Percentiles rank a stretch among this genome's conserved stretches.
These are phyloP conservation scores for Harpegnathos saltator DNA, from an alignment of 1,140 invertebrate genomes.

Conservation along the genomic window DNA sequence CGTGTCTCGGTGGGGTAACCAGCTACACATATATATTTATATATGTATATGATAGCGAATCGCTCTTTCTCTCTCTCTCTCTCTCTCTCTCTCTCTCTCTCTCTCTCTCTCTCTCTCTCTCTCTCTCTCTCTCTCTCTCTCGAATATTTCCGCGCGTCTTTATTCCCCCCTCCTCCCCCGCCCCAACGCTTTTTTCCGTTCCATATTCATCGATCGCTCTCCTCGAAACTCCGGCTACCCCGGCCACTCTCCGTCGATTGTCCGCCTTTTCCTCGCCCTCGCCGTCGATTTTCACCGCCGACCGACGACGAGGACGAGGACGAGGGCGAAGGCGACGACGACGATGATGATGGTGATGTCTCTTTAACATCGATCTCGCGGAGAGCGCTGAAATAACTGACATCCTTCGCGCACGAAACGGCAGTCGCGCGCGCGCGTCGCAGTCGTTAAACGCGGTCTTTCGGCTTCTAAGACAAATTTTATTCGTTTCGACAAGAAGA, in stretches of 20 bases:
- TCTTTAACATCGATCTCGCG: slow-evolving; percentile 53
- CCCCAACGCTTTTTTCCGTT: slow-evolving; percentile 19
- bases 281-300: slow-evolving; percentile 35
- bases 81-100: no score
- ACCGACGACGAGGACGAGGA: no score
- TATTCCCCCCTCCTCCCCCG: slow-evolving; percentile 17
- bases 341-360: slow-evolving; percentile 5
- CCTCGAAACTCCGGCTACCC: neutral
- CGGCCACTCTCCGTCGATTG: slow-evolving; percentile 15
- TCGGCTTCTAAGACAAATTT: slow-evolving; percentile 4
- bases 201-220: slow-evolving; percentile 55
- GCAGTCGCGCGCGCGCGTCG: no score
- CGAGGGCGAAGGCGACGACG: slow-evolving; percentile 9
- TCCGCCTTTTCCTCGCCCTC: slow-evolving; percentile 23
- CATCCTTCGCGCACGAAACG: neutral
- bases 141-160: slow-evolving; percentile 18
- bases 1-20: neutral
- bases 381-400: slow-evolving; percentile 41
- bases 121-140: no score
- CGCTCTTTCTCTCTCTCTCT: neutral
- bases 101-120: no score
- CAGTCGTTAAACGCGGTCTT: neutral
- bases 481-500: neutral
- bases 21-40: neutral
- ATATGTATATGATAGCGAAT: slow-evolving; percentile 1